Conservation (phyloP, 2,888 invertebrate genomes). For the Erpobdella octoculata region DNA sequence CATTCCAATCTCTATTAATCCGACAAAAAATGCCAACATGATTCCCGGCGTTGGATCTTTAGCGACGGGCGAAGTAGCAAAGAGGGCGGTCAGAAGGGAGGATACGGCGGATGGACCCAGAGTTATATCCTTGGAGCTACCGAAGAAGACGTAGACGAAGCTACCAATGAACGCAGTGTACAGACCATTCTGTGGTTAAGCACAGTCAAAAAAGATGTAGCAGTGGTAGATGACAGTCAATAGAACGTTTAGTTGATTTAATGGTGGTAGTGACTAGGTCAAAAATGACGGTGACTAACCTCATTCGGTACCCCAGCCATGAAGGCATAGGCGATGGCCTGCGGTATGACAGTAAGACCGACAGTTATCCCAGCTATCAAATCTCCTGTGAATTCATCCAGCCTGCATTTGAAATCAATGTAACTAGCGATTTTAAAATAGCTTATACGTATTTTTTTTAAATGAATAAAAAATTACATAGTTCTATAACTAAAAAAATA, state of each 20-base stretch:
- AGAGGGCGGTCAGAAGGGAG: slow-evolving; percentile 66
- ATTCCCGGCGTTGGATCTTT: slow-evolving; percentile 45
- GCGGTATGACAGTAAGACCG: slow-evolving; percentile 25
- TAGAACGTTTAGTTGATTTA: neutral
- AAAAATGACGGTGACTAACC: neutral
- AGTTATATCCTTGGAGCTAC: slow-evolving; percentile 84
- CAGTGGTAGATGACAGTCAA: neutral
- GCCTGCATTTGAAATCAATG: neutral
- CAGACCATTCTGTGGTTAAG: slow-evolving; percentile 65
- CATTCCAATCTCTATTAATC: slow-evolving; percentile 47
- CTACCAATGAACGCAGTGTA: slow-evolving; percentile 87
- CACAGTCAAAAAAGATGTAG: neutral
- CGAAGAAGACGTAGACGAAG: slow-evolving; percentile 79
- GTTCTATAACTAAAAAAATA: slow-evolving; percentile 1
- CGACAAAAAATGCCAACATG: slow-evolving; percentile 46
- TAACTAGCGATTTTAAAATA: neutral
- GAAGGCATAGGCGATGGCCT: slow-evolving; percentile 5
- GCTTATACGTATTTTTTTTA: neutral
- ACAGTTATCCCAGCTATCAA: slow-evolving; percentile 15
- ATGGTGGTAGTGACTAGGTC: neutral
- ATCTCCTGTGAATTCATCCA: slow-evolving; percentile 3
- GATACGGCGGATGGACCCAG: slow-evolving; percentile 85
- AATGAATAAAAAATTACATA: neutral
- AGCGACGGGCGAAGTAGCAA: slow-evolving; percentile 39
- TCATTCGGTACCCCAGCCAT: slow-evolving; percentile 11